Base-by-base conservation (phyloP, 1,140 invertebrate genomes). In the Drosophila nigromelanica region DNA sequence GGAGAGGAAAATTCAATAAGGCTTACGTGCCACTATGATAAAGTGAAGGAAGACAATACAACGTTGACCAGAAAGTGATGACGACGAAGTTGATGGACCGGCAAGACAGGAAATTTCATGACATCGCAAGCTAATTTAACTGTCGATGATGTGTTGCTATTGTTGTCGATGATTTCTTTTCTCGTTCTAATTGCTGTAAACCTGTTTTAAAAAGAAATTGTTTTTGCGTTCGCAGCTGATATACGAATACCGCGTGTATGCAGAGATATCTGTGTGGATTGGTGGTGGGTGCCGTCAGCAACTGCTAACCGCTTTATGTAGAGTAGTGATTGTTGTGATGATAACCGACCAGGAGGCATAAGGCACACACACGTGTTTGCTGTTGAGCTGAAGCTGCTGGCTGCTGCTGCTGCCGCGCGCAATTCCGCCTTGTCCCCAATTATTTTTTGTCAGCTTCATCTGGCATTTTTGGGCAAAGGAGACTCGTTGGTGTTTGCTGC, bases 401-500 rank as follows among this genome's bases (percentile, higher is more conserved):
- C 82, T 82, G 72, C 71, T 68, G 71, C 71, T 73, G 63, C 67
- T 61, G 82, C 81, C 51, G 80, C 82, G 78, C 75, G 78, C 82
- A 78, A 87, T 87, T 87, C 82, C 82, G 83, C 82, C 83, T 87
- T 87, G 82, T 87, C 82, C 82, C 82, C 82, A 70, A 35, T 59
- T 35, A 15, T 55, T 21, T 21, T 50, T 62, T 85, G 68, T 83
- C 73, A 63, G 68, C 42, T 60, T 54, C 67, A 45, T 76, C 55
- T 76, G 59, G 68, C 73, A 72, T 27, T 76, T 60, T 73, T 59
- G 62, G 60, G 69, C 61, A 68, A 62, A 61, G 79, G 80, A 83
- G 85, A 89, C 85, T 78, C 80, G 83, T 83, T 83, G 85, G 79
- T 83, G 73, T 69, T 83, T 89, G 85, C 85, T 83, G 83, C 83